Evolutionary conservation across 2,113 vertebrate species (phyloP), one percentile per base, ranked within the genome.

Genomic region (Maylandia zebra): DNA sequence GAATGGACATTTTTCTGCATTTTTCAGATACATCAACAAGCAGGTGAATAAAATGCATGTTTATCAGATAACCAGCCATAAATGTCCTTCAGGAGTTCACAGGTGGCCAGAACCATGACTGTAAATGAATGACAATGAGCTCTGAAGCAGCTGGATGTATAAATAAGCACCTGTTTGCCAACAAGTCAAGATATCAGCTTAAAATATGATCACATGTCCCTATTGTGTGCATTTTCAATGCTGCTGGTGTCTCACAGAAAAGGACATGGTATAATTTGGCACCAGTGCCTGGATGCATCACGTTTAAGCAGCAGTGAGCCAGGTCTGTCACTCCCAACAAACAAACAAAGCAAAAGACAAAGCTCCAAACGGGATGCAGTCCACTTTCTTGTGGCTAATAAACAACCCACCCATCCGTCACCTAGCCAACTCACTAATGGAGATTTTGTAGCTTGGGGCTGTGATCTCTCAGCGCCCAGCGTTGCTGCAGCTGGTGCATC

Each of bases 231-330:
- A 78, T 27, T 78, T 48, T 50, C 45, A 30, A 9, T n/a, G 74
- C 4, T 52, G 74, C 74, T 52, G 74, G 22, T 22, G 22, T 22
- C 22, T 22, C 22, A 22, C 22, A 22, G 22, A 22, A 22, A 22
- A 22, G 22, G 22, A 50, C 43, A n/a, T n/a, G 2, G 27, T 32
- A 30, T 52, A 50, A 19, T 78, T 78, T n/a, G 27, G 74, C 10
- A 52, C 10, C 74, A 78, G 74, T 32, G 74, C 17, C 27, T 78
- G 45, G 43, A 78, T 78, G 74, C 7, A 78, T 52, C 5, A 1
- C 1, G 0, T 6, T 78, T 34, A 78, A 32, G 10, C 17, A 78
- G 0, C 0, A 52, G 16, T 0, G 27, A 78, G 16, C 27, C 74
- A 52, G 27, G 45, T 52, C 45, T 9, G 74, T 32, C 45, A 52